Evolutionary conservation across 1,140 invertebrate genomes (phyloP), one percentile per base, ranked within the genome.

Genomic region (Oryzaephilus surinamensis): DNA sequence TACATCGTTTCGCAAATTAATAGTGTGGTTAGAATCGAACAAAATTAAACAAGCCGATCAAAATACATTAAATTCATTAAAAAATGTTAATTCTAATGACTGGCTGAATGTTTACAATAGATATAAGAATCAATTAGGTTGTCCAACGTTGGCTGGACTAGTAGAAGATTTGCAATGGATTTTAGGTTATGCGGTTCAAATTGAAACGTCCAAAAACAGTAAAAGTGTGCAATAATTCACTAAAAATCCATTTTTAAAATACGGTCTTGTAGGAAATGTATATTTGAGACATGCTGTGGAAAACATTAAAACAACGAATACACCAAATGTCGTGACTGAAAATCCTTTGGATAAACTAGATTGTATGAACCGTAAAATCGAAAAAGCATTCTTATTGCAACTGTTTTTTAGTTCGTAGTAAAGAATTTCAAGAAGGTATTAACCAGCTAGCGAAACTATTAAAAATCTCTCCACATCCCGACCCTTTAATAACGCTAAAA

Each of bases 11-110:
- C 75, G 81, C 33, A 83, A 78, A 52, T 65, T 91, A 17, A 71
- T 95, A 12, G 56, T 84, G 1, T 97, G 93, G 93, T 56, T 97
- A 15, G 93, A 97, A 66, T 86, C 94, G 61, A 88, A 94, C 60
- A 93, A 90, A 65, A 93, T 96, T 48, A 76, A 91, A 11, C 76
- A 83, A 51, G 91, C 91, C 52, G 80, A 79, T 51, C 84, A 90
- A 40, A 85, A 93, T 60, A 81, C 90, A 41, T 66, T 89, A 14
- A 74, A 73, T 43, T 66, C 63, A 1, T 58, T 97, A 13, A 69
- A 83, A 30, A 70, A 81, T 41, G 72, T 79, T 4, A 60, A 67
- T 32, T 67, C 70, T 12, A 50, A 64, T 11, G 58, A 74, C 21
- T 97, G 92, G 92, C 63, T 70, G 15, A 69, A 75, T 51, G 65